Evolutionary conservation across 1,140 invertebrate genomes (phyloP).

Genomic region (Drosophila pseudoobscura): DNA sequence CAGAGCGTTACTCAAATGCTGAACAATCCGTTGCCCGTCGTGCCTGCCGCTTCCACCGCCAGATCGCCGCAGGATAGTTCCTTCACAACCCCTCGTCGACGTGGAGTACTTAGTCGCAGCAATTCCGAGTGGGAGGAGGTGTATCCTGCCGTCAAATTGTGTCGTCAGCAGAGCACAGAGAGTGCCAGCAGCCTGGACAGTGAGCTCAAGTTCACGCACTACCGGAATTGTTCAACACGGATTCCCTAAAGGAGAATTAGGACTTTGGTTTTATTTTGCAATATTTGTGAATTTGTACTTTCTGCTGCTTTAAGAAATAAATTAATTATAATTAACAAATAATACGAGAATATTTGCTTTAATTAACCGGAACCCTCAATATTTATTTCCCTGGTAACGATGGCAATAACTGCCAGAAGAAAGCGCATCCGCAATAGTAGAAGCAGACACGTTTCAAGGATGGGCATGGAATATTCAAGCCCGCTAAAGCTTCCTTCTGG

Average conservation of each 20-base stretch:
- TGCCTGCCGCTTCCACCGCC: constrained; percentile 9
- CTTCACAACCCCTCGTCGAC: constrained; percentile 41
- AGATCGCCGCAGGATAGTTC: constrained; percentile 45
- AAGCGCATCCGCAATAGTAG: too few relatives aligned
- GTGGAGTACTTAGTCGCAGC: constrained; percentile 73
- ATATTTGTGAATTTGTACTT: constrained; percentile 37
- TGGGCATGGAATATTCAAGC: too few relatives aligned
- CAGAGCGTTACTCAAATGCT: constrained; percentile 81
- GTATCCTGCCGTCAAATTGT: constrained; percentile 69
- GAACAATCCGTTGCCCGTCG: constrained; percentile 70
- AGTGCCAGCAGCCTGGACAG: constrained; percentile 47
- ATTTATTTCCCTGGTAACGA: too few relatives aligned
- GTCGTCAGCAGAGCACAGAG: constrained; percentile 51
- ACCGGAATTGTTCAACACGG: constrained; percentile 77
- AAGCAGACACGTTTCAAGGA: too few relatives aligned
- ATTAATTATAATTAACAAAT: background rate
- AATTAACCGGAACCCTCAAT: too few relatives aligned
- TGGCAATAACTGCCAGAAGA: too few relatives aligned
- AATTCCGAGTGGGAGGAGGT: constrained; percentile 77
- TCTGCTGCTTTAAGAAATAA: constrained; percentile 12
- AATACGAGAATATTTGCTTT: too few relatives aligned
- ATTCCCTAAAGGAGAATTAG: constrained; percentile 52
- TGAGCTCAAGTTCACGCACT: constrained; percentile 63
- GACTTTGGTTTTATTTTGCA: constrained; percentile 4
- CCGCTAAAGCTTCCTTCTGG: too few relatives aligned